Evolutionary conservation across 2,888 invertebrate species (phyloP).

Genomic region (Chelonus formosanus): DNA sequence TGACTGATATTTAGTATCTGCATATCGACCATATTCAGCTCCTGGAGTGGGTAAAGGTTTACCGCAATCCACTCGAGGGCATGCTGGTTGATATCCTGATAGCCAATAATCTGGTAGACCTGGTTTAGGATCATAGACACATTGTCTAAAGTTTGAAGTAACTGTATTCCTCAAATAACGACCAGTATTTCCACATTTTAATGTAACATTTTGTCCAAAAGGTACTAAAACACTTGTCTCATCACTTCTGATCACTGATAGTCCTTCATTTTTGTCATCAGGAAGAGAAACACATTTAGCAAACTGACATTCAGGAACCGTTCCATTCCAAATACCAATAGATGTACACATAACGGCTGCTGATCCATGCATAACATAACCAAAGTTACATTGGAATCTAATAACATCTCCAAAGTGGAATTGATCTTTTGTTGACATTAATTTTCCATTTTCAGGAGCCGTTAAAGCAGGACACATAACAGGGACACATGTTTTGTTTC

Average conservation of each 20-base stretch:
- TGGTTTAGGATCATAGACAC: conserved; percentile 93
- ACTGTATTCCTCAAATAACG: conserved; percentile 82
- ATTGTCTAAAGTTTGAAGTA: conserved; percentile 88
- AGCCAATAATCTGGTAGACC: conserved; percentile 91
- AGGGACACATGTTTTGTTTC: conserved; percentile 94
- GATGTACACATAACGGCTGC: conserved; percentile 87
- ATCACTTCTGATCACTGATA: conserved; percentile 80
- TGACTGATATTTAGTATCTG: conserved; percentile 90
- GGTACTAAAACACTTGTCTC: conserved; percentile 86
- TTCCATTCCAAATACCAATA: conserved; percentile 93
- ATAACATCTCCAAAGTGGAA: conserved; percentile 92
- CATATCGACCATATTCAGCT: conserved; percentile 88
- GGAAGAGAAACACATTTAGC: conserved; percentile 90
- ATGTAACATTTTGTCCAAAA: conserved; percentile 89
- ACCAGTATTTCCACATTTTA: conserved; percentile 82
- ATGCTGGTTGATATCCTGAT: conserved; percentile 85
- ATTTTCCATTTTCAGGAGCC: conserved; percentile 85
- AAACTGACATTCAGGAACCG: conserved; percentile 93
- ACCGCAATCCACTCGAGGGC: conserved; percentile 92
- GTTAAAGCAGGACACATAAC: conserved; percentile 84
- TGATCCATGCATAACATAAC: conserved; percentile 90
- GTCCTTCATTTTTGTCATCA: conserved; percentile 87
- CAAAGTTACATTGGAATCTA: conserved; percentile 93
- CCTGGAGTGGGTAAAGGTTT: conserved; percentile 90
- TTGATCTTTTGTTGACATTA: conserved; percentile 81